Evolutionary conservation across 2,797 vertebrate genomes (phyloP).

Genomic region (Chelonia mydas): DNA sequence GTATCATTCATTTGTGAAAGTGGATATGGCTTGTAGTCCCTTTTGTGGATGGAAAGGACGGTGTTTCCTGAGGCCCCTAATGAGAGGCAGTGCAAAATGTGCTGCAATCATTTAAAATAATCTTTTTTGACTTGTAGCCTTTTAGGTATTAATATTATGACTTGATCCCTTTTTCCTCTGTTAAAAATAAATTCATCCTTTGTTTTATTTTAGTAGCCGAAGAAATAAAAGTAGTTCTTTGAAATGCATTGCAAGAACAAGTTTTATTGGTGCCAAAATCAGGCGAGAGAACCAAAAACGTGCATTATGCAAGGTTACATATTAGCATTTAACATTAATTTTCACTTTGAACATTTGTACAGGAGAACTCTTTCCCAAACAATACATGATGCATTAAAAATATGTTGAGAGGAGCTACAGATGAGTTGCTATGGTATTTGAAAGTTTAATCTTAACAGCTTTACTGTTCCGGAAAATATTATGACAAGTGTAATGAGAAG

Average conservation of each 20-base stretch:
- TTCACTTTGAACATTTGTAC: background rate
- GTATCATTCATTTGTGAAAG: background rate
- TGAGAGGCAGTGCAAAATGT: background rate
- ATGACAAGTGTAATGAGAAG: background rate
- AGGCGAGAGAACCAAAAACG: background rate
- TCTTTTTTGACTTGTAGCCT: background rate
- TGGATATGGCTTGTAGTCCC: background rate
- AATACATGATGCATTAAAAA: background rate
- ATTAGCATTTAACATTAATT: background rate
- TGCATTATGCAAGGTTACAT: background rate
- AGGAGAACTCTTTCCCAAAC: background rate
- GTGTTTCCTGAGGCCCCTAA: background rate
- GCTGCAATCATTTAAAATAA: background rate
- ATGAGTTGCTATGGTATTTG: conserved; percentile 20
- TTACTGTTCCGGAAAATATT: conserved; percentile 33
- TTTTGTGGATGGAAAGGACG: background rate
- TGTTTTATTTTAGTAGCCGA: conserved; percentile 1
- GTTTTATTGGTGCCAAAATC: accelerated
- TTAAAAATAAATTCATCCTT: background rate
- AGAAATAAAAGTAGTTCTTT: background rate
- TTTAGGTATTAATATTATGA: background rate
- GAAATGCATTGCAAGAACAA: background rate
- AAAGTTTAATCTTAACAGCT: conserved; percentile 31
- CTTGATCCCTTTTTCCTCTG: background rate
- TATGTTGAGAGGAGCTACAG: background rate